A percentile compares a stretch with the other conserved stretches of the same genome.
Evolutionary conservation across 2,797 vertebrate species (phyloP).

Genomic region (Rhynchotus rufescens): DNA sequence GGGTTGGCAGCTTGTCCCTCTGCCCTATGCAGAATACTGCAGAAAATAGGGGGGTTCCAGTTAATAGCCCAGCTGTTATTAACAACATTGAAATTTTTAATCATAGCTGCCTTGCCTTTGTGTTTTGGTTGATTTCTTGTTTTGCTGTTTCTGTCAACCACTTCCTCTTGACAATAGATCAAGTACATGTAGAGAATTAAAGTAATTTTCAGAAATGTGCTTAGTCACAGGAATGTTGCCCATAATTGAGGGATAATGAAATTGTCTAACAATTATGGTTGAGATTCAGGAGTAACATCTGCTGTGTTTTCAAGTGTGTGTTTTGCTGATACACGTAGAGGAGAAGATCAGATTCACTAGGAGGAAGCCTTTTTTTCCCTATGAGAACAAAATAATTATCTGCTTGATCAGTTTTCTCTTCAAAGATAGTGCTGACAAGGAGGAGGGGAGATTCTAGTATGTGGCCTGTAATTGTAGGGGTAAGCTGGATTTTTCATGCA

Average conservation of each 20-base stretch:
- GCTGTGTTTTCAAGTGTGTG: not conserved
- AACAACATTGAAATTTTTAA: not conserved
- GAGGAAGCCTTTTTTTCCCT: not conserved
- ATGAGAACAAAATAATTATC: not conserved
- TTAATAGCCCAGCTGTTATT: not conserved
- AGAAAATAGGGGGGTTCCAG: not conserved
- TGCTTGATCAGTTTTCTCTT: not conserved
- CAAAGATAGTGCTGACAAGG: not conserved
- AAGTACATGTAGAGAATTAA: not conserved
- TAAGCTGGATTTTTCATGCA: not conserved
- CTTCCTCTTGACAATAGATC: not conserved
- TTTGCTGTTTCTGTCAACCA: not conserved
- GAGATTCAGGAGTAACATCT: not conserved
- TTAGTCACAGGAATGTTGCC: not conserved
- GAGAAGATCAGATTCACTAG: not conserved
- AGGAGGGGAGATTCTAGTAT: not conserved
- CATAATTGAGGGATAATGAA: not conserved
- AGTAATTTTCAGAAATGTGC: not conserved
- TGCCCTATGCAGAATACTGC: not conserved
- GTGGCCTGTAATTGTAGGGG: not conserved
- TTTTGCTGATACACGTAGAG: not conserved
- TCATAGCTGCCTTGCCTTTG: not conserved
- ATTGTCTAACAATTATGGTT: not conserved
- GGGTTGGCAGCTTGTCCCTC: not conserved
- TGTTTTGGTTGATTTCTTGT: not conserved